Base-by-base conservation (phyloP, 2,113 vertebrate species). In the Onychostruthus taczanowskii region DNA sequence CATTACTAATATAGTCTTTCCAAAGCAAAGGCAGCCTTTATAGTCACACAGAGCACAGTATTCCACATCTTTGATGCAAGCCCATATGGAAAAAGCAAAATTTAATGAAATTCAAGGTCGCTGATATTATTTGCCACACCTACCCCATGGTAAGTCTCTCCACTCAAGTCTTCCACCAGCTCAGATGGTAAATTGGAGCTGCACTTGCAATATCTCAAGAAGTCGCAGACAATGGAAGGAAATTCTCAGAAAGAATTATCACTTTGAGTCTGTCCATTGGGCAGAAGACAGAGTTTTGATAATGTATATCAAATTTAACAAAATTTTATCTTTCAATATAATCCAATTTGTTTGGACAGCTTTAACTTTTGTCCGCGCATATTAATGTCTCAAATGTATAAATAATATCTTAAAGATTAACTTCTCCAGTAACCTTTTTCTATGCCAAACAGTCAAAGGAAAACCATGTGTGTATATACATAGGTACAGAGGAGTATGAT, bases 41-140 rank as follows among this genome's bases (percentile, higher is more conserved):
- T 7, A 28, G 17, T 49, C n/a, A 31, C 18, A 39, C 4, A 75
- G 27, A 79, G 10, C 13, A 66, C 5, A 39, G 13, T 28, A 27
- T 46, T 89, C 74, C 56, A 41, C 26, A 73, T 24, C 27, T 77
- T 81, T 44, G 26, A 84, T 10, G 35, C 11, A 21, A 73, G 9
- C 11, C 52, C 6, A 14, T 19, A 23, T 1, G 3, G 47, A 79
- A 93, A 66, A 56, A 17, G 24, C 22, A 69, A 61, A 64, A 31
- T 78, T 44, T 46, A 86, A 63, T 23, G 4, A 72, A 78, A 61
- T 58, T 58, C 41, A 35, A 7, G 12, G 13, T 14, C 62, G 39
- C 26, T 0, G 0, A 20, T 49, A 35, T 27, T 44, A 85, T 59
- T 75, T 2, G 1, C 19, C 27, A 52, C 10, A 50, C 47, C 23